Base-by-base conservation (phyloP, 2,888 invertebrate species). In the Drosophila ustulata region DNA sequence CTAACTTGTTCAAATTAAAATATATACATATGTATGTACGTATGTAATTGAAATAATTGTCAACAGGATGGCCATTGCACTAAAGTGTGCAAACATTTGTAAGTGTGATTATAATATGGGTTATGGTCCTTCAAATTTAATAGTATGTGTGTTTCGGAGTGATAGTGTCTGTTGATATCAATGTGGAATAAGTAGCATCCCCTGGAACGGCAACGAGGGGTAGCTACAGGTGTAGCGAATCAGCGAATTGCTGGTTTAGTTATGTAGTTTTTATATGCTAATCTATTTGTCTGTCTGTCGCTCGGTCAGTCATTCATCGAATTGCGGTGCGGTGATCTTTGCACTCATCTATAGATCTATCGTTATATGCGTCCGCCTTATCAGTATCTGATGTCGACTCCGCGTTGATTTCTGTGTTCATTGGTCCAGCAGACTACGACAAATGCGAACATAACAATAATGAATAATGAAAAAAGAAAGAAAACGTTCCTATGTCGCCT, bases 291-390 rank as follows among this genome's bases (percentile, higher is more conserved):
- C 28, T 28, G 18, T 30, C 32, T 11, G 3, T 34, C 45, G 63
- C 45, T 43, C 50, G 23, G 52, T 56, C 55, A 53, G 41, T 47
- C 64, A 62, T 64, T 62, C 59, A 49, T 78, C 58, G 47, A 49
- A 43, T 78, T 84, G 55, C 59, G 34, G 70, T 84, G 55, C 59
- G 34, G 70, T 68, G 71, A 76, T 88, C 76, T 83, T 80, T 77
- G 80, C 69, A 68, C 71, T 73, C 50, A 52, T 28, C 32, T 71
- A 41, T 41, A 7, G 5, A 37, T 71, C 58, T 52, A 74, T 67
- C 64, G 32, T 45, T 68, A 43, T 64, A 66, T 74, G 70, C 64
- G 63, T 61, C 71, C 49, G 39, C 57, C 77, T 89, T 83, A 83
- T 83, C 87, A 83, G 56, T 59, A 11, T 37, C 11, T 37, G 71